Conservation (phyloP, 2,113 vertebrate genomes). For the Onychostruthus taczanowskii region DNA sequence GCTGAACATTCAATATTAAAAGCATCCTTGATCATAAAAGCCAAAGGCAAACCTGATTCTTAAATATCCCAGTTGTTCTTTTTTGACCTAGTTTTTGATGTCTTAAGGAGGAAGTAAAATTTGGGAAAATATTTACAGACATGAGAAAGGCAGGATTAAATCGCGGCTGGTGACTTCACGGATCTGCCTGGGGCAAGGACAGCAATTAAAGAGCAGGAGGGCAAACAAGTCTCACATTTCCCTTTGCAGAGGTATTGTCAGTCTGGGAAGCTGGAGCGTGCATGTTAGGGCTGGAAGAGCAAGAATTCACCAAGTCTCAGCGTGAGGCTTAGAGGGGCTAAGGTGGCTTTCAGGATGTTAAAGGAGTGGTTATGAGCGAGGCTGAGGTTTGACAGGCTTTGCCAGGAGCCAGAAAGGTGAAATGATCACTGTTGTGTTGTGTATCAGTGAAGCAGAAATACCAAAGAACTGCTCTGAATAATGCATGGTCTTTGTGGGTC, state of each 20-base stretch:
- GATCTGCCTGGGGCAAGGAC: background rate
- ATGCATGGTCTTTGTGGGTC: background rate
- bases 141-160: background rate
- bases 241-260: background rate
- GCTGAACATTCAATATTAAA: slow-evolving; percentile 39
- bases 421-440: background rate
- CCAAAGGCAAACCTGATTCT: slow-evolving; percentile 30
- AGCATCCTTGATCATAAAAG: slow-evolving; percentile 43
- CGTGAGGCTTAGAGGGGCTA: background rate
- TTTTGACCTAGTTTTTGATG: slow-evolving; percentile 40
- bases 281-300: background rate
- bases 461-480: background rate
- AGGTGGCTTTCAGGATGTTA: background rate
- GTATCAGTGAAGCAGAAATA: slow-evolving; percentile 11
- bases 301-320: background rate
- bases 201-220: background rate
- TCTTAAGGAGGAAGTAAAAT: background rate
- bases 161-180: background rate
- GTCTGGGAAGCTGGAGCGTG: background rate
- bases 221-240: background rate
- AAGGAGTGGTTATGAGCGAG: background rate
- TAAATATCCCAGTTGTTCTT: slow-evolving; percentile 22
- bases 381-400: background rate
- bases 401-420: slow-evolving; percentile 12
- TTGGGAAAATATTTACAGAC: background rate